phyloP scores from a whole-genome alignment of 2,888 invertebrate species.

The Sialis fuliginosa region DNA sequence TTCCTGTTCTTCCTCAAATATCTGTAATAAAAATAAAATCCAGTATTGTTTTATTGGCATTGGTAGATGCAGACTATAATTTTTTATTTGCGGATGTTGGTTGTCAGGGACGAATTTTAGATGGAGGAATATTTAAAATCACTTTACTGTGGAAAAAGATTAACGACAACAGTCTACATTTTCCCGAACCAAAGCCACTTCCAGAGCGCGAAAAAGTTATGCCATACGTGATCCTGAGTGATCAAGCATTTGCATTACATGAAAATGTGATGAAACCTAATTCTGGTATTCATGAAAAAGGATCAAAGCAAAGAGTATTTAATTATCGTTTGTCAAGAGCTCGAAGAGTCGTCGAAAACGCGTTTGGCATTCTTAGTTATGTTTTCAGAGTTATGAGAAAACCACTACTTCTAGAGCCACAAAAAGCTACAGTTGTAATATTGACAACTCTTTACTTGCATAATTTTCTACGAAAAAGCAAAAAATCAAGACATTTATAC shows the following conservation, averaged over 20 bases:
- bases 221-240: slow-evolving; percentile 14
- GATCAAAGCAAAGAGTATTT: slow-evolving; percentile 11
- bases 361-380: slow-evolving; percentile 8
- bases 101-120: slow-evolving; percentile 7
- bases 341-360: slow-evolving; percentile 15
- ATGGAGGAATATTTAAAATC: slow-evolving; percentile 8
- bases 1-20: too few relatives aligned
- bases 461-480: slow-evolving; percentile 13
- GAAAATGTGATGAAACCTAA: slow-evolving; percentile 12
- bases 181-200: slow-evolving; percentile 10
- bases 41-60: slow-evolving; percentile 14
- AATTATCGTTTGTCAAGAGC: slow-evolving; percentile 14
- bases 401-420: slow-evolving; percentile 13
- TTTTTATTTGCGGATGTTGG: slow-evolving; percentile 16
- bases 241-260: slow-evolving; percentile 12
- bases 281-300: slow-evolving; percentile 7
- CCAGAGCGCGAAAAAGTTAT: slow-evolving; percentile 9
- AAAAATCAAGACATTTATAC: slow-evolving; percentile 9
- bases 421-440: slow-evolving; percentile 11
- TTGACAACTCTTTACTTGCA: slow-evolving; percentile 11
- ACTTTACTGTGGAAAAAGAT: slow-evolving; percentile 11
- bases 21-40: too few relatives aligned
- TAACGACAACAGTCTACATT: slow-evolving; percentile 9
- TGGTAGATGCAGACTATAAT: slow-evolving; percentile 14
- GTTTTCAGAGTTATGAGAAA: slow-evolving; percentile 12